These are phyloP conservation scores for Cherax destructor DNA, from an alignment of 1,140 invertebrate genomes.

Conservation along the genomic window DNA sequence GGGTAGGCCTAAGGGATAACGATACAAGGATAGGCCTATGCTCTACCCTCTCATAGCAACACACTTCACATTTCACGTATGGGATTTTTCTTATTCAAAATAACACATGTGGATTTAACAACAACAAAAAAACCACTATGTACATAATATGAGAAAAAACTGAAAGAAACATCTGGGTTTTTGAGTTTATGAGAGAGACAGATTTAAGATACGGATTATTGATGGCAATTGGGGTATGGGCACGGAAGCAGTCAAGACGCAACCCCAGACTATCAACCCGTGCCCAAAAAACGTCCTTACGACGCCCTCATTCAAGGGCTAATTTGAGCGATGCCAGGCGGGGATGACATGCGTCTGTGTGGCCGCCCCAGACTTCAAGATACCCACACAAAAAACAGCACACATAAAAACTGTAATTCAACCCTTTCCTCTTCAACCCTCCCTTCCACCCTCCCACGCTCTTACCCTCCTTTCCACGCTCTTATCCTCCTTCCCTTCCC, in stretches of 20 bases:
- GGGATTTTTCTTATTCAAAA: conserved; percentile 10
- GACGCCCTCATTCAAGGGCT: not conserved
- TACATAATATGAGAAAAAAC: conserved; percentile 1
- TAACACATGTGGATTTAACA: not conserved
- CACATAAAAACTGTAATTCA: conserved; percentile 72
- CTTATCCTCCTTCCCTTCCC: too few species aligned
- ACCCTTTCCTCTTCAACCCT: conserved; percentile 53
- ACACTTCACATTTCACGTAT: not conserved
- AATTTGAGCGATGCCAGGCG: not conserved
- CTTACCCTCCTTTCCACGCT: conserved; percentile 13
- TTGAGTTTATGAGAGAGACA: conserved; percentile 60
- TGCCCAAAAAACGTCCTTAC: conserved; percentile 1
- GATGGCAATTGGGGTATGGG: conserved; percentile 70
- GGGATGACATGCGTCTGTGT: not conserved
- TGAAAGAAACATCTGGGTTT: conserved; percentile 62
- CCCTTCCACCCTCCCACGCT: not conserved
- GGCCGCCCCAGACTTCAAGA: conserved; percentile 14
- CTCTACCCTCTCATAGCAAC: not conserved
- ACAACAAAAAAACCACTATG: conserved; percentile 38
- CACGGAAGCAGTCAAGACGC: not conserved
- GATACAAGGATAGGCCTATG: not conserved
- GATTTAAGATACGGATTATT: conserved; percentile 71
- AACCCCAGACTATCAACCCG: not conserved
- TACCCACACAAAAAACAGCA: conserved; percentile 63
- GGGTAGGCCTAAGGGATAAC: too few species aligned